Percentiles rank a stretch among this genome's conserved stretches.
Conservation (phyloP, 2,797 vertebrate genomes). For the Melopsittacus undulatus region DNA sequence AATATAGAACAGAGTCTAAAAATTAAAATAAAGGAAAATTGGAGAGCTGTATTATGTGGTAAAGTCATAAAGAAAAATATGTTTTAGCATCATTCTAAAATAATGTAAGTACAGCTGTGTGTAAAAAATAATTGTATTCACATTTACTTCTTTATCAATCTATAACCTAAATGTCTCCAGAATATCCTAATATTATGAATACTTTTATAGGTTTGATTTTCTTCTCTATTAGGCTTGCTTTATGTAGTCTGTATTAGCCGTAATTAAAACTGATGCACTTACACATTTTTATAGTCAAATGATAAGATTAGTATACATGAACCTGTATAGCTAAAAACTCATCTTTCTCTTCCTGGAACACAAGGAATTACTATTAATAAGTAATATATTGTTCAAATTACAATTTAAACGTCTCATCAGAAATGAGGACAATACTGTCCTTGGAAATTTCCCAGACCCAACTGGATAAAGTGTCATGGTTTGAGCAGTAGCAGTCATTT, state of each 20-base stretch:
- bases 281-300: background rate
- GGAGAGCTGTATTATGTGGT: background rate
- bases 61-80: background rate
- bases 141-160: background rate
- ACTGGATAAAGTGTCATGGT: too few species aligned
- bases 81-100: background rate
- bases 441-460: background rate
- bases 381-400: background rate
- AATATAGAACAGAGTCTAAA: background rate
- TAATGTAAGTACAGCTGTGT: background rate
- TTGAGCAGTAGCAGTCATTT: too few species aligned
- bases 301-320: background rate
- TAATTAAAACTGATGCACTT: background rate
- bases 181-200: background rate
- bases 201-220: background rate
- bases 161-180: background rate
- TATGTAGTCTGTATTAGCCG: background rate
- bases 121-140: background rate
- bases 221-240: background rate
- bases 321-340: background rate
- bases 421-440: background rate
- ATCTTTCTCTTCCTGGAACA: background rate
- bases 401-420: background rate
- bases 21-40: background rate
- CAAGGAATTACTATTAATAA: background rate